Evolutionary conservation across 2,797 vertebrate species (phyloP).

Genomic region (Thripadectes ignobilis): DNA sequence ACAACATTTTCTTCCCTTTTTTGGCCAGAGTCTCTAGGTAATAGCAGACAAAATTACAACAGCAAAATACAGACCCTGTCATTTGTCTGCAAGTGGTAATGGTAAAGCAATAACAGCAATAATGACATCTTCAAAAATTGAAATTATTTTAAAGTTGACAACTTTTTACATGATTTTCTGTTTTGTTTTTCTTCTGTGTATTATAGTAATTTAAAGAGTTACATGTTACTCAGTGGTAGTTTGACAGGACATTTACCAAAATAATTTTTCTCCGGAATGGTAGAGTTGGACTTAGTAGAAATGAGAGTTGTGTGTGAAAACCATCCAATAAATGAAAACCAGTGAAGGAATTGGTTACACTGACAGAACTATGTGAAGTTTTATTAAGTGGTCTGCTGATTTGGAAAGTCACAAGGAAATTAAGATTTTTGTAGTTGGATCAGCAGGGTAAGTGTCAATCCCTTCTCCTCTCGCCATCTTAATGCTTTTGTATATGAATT

Average conservation of each 20-base stretch:
- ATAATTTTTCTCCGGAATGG: background rate
- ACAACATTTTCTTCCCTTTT: background rate
- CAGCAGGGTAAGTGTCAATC: background rate
- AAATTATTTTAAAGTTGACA: background rate
- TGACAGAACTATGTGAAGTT: background rate
- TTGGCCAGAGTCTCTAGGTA: background rate
- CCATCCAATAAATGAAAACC: background rate
- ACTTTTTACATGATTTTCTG: background rate
- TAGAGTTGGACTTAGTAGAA: background rate
- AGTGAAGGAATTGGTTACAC: background rate
- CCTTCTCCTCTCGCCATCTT: background rate
- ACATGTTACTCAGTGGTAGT: background rate
- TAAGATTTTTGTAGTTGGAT: background rate
- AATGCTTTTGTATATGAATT: background rate
- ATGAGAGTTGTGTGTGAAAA: background rate
- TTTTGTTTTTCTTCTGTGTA: background rate
- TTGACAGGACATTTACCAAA: background rate
- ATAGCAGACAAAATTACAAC: background rate
- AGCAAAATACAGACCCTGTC: background rate
- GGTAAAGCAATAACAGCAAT: background rate
- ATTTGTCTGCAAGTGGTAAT: background rate
- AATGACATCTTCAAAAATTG: background rate
- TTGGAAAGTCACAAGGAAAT: background rate
- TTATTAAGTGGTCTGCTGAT: slow-evolving; percentile 17
- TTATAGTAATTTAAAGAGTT: background rate